Evolutionary conservation across 2,113 vertebrate species (phyloP), one percentile per base, ranked within the genome.

Genomic region (Tretioscincus oriximinensis): DNA sequence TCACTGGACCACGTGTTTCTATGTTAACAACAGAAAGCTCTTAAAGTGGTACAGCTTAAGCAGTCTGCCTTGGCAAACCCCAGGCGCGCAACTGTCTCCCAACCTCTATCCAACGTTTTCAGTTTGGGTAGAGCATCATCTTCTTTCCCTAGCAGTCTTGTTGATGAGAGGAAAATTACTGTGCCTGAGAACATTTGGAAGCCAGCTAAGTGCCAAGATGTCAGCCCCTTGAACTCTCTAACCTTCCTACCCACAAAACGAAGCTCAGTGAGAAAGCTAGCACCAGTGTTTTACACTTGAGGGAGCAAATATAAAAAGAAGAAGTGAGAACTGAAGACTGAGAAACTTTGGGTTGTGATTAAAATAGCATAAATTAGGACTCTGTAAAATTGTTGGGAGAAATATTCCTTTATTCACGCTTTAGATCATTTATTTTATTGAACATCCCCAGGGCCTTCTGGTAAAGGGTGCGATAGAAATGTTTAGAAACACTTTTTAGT

Each of bases 261-360:
- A 78, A 83, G 90, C 87, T 85, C 90, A 87, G 85, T 18, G 86
- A 86, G 91, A 91, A 93, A 93, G 88, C 86, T 86, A 92, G 91
- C 87, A 87, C 90, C 69, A 9, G 79, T n/a, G 45, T 91, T 90
- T 64, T 67, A 89, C 89, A 88, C 89, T 73, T 75, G 84, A 90
- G 79, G 35, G 86, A 84, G 69, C 90, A 89, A 87, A 86, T 70
- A 90, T 73, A 88, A 90, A 89, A 85, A 87, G 72, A 86, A 65
- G 65, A 68, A 78, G 82, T 26, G 72, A 87, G 76, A 81, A 83
- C 72, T 0, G 26, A 66, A 77, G 84, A 86, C 63, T 67, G 66
- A 5, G 63, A 60, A 72, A 58, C 68, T 49, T 64, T 67, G 31
- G 28, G 21, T 26, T 41, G 31, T 76, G 78, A 76, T 73, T 31